phyloP scores from a whole-genome alignment of 2,888 invertebrate genomes.

The Brachyopa scutellaris region DNA sequence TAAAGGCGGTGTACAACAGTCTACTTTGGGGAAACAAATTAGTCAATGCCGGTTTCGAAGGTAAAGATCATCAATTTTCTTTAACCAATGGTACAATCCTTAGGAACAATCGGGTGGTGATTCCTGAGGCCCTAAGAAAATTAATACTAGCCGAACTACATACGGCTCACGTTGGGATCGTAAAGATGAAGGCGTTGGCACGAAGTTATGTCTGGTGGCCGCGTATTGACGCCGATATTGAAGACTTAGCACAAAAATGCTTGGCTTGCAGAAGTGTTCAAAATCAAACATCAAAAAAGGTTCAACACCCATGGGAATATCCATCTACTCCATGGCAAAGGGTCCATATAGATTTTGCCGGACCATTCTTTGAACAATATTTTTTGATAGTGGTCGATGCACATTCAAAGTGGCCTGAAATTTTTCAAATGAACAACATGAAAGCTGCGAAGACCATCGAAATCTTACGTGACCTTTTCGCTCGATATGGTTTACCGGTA shows the following conservation, averaged over 20 bases:
- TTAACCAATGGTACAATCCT: conserved; percentile 24
- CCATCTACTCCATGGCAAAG: conserved; percentile 27
- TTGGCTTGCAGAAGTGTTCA: background rate
- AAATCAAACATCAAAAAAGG: conserved; percentile 4
- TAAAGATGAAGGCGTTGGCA: conserved; percentile 12
- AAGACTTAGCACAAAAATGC: conserved; percentile 6
- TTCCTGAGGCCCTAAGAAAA: background rate
- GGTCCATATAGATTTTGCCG: conserved; percentile 11
- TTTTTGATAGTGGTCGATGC: conserved; percentile 28
- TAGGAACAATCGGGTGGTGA: conserved; percentile 1
- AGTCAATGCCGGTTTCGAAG: background rate
- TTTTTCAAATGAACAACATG: background rate
- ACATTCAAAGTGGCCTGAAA: background rate
- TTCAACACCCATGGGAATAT: conserved; percentile 11
- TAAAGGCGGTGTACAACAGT: conserved; percentile 3
- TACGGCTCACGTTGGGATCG: background rate
- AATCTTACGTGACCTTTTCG: no score
- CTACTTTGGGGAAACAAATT: background rate
- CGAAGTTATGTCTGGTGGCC: conserved; percentile 31
- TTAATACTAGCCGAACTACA: conserved; percentile 1
- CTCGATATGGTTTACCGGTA: no score
- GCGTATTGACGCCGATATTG: conserved; percentile 20
- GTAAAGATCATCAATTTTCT: conserved; percentile 27
- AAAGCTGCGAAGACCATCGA: no score
- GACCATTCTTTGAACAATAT: conserved; percentile 22